These are phyloP conservation scores for Dasysyrphus albostriatus DNA, from an alignment of 2,888 invertebrate species.

Conservation along the genomic window DNA sequence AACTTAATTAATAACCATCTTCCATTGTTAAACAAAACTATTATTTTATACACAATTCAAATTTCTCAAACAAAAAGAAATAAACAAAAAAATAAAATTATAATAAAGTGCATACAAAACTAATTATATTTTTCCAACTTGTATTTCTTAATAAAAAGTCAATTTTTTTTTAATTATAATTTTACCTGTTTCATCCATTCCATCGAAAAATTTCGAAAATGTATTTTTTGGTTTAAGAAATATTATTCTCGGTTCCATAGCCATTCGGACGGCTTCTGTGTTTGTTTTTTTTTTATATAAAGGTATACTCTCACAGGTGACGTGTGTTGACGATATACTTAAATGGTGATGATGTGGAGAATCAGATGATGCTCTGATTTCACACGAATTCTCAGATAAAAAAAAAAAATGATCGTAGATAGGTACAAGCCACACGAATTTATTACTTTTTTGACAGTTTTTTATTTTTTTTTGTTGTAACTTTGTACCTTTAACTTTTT, in stretches of 20 bases:
- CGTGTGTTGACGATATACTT: neutral
- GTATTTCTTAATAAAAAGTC: neutral
- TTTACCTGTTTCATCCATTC: conserved; percentile 69
- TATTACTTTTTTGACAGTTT: conserved; percentile 39
- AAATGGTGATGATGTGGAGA: conserved; percentile 33
- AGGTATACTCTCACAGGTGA: conserved; percentile 25
- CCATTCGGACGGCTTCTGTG: conserved; percentile 56
- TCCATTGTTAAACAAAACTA: neutral
- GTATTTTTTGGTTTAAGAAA: conserved; percentile 71
- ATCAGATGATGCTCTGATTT: conserved; percentile 54
- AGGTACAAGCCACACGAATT: conserved; percentile 25
- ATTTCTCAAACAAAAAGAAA: conserved; percentile 2
- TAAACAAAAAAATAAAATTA: conserved; percentile 13
- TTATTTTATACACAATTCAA: neutral
- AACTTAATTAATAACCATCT: conserved; percentile 5
- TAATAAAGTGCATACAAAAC: neutral
- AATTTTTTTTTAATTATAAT: neutral
- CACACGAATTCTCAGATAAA: conserved; percentile 34
- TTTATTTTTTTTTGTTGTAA: neutral
- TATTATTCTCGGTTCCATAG: conserved; percentile 75
- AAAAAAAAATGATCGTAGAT: conserved; percentile 31
- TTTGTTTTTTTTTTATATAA: too few relatives aligned
- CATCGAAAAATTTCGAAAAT: conserved; percentile 75
- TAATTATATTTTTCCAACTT: neutral
- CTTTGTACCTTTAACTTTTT: neutral